Conservation (phyloP, 1,140 invertebrate species). For the Caenorhabditis inopinata region DNA sequence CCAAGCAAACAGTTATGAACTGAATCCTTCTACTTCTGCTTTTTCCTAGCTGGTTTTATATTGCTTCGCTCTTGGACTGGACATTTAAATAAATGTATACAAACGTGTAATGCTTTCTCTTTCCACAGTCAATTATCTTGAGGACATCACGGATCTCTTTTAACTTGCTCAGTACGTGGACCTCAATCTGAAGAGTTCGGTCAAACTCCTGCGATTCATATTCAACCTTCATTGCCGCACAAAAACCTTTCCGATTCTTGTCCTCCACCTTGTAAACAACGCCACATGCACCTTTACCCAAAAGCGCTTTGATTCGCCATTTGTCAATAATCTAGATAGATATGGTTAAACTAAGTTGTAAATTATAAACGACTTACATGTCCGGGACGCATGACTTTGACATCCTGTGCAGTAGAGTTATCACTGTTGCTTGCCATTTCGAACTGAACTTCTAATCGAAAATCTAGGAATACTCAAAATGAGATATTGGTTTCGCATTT, state of each 20-base stretch:
- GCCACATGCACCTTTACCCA: constrained; percentile 28
- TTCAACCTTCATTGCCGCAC: constrained; percentile 35
- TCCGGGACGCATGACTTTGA: constrained; percentile 18
- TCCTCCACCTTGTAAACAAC: constrained; percentile 35
- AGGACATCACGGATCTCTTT: neutral
- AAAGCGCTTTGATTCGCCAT: constrained; percentile 7
- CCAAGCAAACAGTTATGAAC: no score
- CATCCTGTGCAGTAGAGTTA: neutral
- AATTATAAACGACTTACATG: constrained; percentile 2
- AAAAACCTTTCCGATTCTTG: neutral
- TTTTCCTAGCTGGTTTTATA: neutral
- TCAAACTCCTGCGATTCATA: neutral
- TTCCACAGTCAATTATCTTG: constrained; percentile 7
- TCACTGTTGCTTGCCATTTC: neutral
- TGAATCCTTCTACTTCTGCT: no score
- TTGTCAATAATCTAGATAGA: neutral
- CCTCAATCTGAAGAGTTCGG: constrained; percentile 22
- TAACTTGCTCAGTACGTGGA: neutral
- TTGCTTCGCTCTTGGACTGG: no score
- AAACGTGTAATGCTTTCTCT: constrained; percentile 3
- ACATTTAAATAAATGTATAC: no score
- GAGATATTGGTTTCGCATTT: no score
- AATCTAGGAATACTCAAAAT: neutral
- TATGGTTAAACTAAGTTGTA: neutral
- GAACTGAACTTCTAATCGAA: neutral